These are phyloP conservation scores for Anas platyrhynchos DNA, from an alignment of 2,113 vertebrate species.

Conservation along the genomic window DNA sequence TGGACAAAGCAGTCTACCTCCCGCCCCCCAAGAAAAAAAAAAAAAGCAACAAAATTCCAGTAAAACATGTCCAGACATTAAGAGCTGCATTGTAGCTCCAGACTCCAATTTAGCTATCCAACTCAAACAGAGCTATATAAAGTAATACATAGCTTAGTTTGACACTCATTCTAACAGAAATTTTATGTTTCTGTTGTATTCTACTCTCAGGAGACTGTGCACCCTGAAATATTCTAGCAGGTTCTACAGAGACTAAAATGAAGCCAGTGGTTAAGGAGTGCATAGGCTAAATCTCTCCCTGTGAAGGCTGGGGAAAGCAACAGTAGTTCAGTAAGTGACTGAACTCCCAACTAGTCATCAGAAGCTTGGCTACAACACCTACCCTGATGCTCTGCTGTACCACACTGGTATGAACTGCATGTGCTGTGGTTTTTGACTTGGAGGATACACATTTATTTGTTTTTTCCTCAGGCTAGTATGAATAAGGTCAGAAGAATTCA, in stretches of 20 bases:
- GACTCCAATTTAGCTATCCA: background rate
- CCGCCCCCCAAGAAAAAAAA: background rate
- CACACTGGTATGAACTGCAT: background rate
- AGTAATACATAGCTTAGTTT: background rate
- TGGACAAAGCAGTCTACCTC: background rate
- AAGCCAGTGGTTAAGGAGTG: background rate
- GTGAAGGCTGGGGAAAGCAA: background rate
- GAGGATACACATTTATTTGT: background rate
- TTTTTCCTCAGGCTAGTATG: background rate
- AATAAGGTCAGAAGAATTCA: conserved; percentile 3
- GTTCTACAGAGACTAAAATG: background rate
- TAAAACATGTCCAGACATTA: background rate
- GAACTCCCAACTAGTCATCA: background rate
- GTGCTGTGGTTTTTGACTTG: background rate
- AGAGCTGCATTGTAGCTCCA: background rate
- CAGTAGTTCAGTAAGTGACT: background rate
- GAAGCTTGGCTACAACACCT: background rate
- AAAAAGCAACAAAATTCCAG: background rate
- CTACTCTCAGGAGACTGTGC: background rate
- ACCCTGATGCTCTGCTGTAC: background rate
- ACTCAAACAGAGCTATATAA: background rate
- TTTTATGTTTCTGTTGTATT: background rate
- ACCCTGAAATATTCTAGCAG: background rate
- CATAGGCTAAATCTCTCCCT: background rate
- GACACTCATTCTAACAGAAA: background rate